Percentiles rank a stretch among this genome's conserved stretches.
phyloP scores from a whole-genome alignment of 1,140 invertebrate species.

The Bicyclus anynana region DNA sequence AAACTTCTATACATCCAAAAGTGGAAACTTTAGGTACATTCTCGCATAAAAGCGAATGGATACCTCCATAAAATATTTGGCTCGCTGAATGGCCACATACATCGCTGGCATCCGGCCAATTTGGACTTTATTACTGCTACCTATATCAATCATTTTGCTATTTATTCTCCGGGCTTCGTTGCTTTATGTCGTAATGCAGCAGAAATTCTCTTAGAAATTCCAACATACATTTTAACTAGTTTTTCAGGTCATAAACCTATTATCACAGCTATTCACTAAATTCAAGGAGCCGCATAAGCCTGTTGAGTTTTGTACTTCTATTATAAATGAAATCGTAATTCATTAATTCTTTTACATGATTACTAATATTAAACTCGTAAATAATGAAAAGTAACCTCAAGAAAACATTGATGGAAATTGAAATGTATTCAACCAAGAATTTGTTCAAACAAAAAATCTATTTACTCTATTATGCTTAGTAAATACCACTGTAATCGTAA shows the following conservation, averaged over 20 bases:
- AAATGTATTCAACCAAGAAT: too few species aligned
- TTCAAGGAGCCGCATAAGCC: background rate
- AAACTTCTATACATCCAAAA: conserved; percentile 1
- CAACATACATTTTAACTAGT: conserved; percentile 4
- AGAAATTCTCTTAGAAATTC: conserved; percentile 9
- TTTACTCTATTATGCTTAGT: too few species aligned
- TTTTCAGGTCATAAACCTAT: background rate
- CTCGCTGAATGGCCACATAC: conserved; percentile 8
- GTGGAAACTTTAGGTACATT: conserved; percentile 4
- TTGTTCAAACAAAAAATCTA: too few species aligned
- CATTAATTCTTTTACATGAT: too few species aligned
- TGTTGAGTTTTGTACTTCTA: too few species aligned
- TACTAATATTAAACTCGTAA: too few species aligned
- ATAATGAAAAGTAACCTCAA: too few species aligned
- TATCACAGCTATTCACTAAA: background rate
- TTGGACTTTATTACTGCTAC: conserved; percentile 29
- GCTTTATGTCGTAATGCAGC: conserved; percentile 8
- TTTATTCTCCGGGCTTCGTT: conserved; percentile 15
- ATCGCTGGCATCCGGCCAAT: conserved; percentile 28
- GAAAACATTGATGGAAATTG: too few species aligned
- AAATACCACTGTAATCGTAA: too few species aligned
- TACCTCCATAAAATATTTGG: conserved; percentile 12
- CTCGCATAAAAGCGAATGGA: conserved; percentile 11
- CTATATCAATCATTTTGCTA: conserved; percentile 25
- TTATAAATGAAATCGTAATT: too few species aligned